Evolutionary conservation across 1,140 invertebrate species (phyloP).

Genomic region (Polypedilum vanderplanki): DNA sequence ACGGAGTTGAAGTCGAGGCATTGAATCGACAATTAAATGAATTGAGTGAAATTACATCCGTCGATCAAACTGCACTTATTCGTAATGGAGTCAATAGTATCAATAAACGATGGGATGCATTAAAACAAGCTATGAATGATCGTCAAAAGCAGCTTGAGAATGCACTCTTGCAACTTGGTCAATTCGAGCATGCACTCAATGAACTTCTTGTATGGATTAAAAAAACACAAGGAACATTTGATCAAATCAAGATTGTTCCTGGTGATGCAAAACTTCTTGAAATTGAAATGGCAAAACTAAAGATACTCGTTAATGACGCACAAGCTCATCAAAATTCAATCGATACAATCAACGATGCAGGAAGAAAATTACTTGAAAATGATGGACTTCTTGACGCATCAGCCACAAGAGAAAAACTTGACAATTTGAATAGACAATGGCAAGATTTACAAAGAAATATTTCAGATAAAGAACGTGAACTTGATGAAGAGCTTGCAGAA

Average conservation of each 20-base stretch:
- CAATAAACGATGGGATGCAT: constrained; percentile 85
- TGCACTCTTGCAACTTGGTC: constrained; percentile 85
- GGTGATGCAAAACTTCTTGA: constrained; percentile 65
- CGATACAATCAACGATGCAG: constrained; percentile 76
- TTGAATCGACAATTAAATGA: constrained; percentile 94
- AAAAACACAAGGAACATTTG: constrained; percentile 76
- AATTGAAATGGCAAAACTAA: constrained; percentile 78
- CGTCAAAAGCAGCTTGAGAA: constrained; percentile 87
- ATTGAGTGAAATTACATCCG: constrained; percentile 85
- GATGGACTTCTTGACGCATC: constrained; percentile 76
- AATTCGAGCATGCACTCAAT: constrained; percentile 93
- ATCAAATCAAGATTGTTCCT: constrained; percentile 68
- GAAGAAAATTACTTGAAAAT: constrained; percentile 72
- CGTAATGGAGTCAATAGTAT: constrained; percentile 84
- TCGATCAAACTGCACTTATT: constrained; percentile 85
- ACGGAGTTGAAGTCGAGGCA: constrained; percentile 94
- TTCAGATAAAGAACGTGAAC: constrained; percentile 71
- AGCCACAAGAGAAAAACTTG: constrained; percentile 83
- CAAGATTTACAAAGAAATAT: constrained; percentile 88
- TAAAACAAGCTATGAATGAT: constrained; percentile 83
- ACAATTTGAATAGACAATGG: constrained; percentile 88
- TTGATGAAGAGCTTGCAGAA: constrained; percentile 87
- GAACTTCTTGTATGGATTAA: constrained; percentile 93
- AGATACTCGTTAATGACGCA: constrained; percentile 80
- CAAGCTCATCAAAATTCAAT: constrained; percentile 77